These are phyloP conservation scores for Cyanoramphus novaezelandiae DNA, from an alignment of 2,113 vertebrate genomes.

Conservation along the genomic window DNA sequence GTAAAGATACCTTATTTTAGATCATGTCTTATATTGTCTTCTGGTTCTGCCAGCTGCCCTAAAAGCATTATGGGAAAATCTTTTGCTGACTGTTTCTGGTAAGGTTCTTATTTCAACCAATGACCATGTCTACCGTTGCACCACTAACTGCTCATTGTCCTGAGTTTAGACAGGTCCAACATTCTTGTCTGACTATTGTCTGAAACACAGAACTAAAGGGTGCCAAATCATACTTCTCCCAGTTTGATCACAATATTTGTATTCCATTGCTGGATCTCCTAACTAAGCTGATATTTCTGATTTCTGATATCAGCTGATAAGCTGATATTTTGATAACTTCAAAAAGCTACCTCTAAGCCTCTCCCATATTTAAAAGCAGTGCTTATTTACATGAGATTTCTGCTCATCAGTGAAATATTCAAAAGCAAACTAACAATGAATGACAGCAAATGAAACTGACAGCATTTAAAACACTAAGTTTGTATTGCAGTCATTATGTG, in stretches of 20 bases:
- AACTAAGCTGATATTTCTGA: background rate
- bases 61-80: fast-evolving
- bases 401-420: background rate
- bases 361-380: fast-evolving
- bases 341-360: background rate
- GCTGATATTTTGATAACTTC: background rate
- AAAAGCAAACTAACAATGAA: background rate
- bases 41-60: background rate
- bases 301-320: background rate
- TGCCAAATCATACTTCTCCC: background rate
- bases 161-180: background rate
- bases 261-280: background rate
- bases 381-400: background rate
- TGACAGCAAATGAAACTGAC: background rate
- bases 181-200: fast-evolving
- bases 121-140: no score
- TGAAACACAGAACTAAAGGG: background rate
- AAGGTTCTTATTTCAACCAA: fast-evolving
- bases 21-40: background rate
- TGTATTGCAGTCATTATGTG: background rate
- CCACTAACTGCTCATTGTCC: background rate
- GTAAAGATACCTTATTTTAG: fast-evolving
- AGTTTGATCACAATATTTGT: background rate
- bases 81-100: background rate
- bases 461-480: background rate